A percentile compares a stretch with the other conserved stretches of the same genome.
Conservation (phyloP, 2,888 invertebrate species). For the Aporophyla lueneburgensis region DNA sequence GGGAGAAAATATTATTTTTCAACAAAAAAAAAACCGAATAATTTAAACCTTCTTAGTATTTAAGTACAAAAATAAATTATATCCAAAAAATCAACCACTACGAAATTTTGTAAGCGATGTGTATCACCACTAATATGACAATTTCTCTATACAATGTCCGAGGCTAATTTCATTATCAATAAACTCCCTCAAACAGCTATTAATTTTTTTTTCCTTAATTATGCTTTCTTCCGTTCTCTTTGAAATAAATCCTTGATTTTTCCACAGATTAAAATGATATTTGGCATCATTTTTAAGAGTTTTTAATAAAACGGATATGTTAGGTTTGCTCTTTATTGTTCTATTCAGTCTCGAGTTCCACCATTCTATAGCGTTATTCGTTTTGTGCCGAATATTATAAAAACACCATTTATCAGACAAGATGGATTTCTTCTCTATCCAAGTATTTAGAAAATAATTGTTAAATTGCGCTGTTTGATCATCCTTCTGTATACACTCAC, state of each 20-base stretch:
- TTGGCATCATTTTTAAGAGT: constrained; percentile 34
- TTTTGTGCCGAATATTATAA: constrained; percentile 27
- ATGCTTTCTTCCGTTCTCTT: constrained; percentile 19
- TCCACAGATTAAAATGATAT: constrained; percentile 25
- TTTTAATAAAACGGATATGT: constrained; percentile 34
- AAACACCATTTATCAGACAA: constrained; percentile 37
- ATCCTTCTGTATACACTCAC: constrained; percentile 6
- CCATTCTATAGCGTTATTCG: constrained; percentile 37
- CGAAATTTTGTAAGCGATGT: constrained; percentile 14
- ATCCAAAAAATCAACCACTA: background rate
- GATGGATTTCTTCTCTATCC: constrained; percentile 15
- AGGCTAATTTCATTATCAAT: constrained; percentile 23
- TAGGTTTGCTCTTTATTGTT: constrained; percentile 29
- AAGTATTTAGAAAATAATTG: constrained; percentile 16
- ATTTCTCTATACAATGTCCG: constrained; percentile 21
- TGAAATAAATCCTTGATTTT: constrained; percentile 24
- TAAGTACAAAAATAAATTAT: constrained; percentile 6
- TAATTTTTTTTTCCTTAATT: constrained; percentile 12
- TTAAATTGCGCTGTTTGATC: constrained; percentile 6
- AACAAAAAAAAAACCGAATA: background rate
- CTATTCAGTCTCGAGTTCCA: constrained; percentile 36
- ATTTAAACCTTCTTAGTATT: constrained; percentile 12
- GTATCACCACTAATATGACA: constrained; percentile 23
- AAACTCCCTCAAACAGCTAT: constrained; percentile 19
- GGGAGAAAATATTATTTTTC: constrained; percentile 5